A percentile compares a stretch with the other conserved stretches of the same genome.
phyloP scores from a whole-genome alignment of 2,888 invertebrate species.

The Pollenia labialis region DNA sequence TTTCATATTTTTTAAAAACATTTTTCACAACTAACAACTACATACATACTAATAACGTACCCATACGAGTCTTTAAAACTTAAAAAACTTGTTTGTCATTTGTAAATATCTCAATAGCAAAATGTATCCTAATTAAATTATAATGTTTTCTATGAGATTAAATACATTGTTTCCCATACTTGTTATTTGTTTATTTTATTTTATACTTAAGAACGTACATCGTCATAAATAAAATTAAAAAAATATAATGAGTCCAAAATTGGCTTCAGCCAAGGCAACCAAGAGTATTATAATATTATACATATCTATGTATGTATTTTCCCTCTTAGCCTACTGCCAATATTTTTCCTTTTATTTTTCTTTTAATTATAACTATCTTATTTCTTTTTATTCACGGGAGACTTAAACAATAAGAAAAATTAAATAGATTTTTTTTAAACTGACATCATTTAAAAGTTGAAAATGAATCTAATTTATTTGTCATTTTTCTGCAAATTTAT shows the following conservation, averaged over 20 bases:
- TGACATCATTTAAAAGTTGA: too few relatives aligned
- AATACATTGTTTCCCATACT: constrained; percentile 20
- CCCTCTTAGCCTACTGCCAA: neutral
- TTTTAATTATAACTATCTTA: too few relatives aligned
- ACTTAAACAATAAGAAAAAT: too few relatives aligned
- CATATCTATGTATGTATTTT: neutral
- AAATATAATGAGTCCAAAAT: constrained; percentile 35
- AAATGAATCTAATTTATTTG: too few relatives aligned
- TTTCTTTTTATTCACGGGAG: too few relatives aligned
- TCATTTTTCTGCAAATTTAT: too few relatives aligned
- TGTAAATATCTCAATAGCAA: neutral
- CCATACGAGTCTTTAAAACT: neutral
- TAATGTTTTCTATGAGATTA: constrained; percentile 15
- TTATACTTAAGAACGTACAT: constrained; percentile 9
- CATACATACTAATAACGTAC: neutral
- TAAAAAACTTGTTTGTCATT: neutral
- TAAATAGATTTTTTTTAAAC: too few relatives aligned
- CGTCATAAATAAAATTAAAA: neutral
- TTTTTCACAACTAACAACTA: neutral
- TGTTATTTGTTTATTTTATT: constrained; percentile 10
- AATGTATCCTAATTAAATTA: constrained; percentile 67
- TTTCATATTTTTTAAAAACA: too few relatives aligned
- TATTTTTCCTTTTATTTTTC: too few relatives aligned
- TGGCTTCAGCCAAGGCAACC: constrained; percentile 52
- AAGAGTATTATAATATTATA: constrained; percentile 39